phyloP scores from a whole-genome alignment of 2,113 vertebrate genomes.

The Danio rerio region GRCz12tu NC_133183.1:32875001-32875500 shows the following conservation, averaged over 20 bases:
- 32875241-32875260: background rate
- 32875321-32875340: conserved; percentile 4
- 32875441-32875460: background rate
- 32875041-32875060: too few species aligned
- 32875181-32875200: too few species aligned
- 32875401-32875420: background rate
- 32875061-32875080: too few species aligned
- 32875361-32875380: background rate
- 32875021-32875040: too few species aligned
- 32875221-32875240: background rate
- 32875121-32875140: too few species aligned
- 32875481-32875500: background rate
- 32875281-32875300: background rate
- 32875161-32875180: too few species aligned
- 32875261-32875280: background rate
- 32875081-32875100: too few species aligned
- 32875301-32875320: background rate
- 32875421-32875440: conserved; percentile 9
- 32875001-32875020: too few species aligned
- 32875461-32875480: background rate
- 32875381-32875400: background rate
- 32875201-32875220: background rate
- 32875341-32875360: background rate
- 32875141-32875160: too few species aligned
- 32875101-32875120: too few species aligned